Base-by-base conservation (phyloP, 2,797 vertebrate genomes). In the Setipinna tenuifilis region DNA sequence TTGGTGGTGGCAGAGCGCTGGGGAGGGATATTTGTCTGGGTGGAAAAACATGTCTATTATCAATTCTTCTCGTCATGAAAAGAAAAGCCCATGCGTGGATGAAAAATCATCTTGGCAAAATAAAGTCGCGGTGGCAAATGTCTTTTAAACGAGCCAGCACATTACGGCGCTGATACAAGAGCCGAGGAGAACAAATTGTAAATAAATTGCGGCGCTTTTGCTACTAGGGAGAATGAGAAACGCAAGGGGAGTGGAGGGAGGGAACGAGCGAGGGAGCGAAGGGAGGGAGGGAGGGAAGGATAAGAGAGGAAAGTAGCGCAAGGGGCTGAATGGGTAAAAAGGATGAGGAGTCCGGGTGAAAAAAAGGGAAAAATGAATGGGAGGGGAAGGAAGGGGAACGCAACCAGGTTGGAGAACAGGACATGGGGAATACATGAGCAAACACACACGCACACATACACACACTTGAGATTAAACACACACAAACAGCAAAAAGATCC, bases 101-200 rank as follows among this genome's bases (percentile, higher is more conserved):
- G 91, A 94, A 93, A 94, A 93, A 93, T 93, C 71, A 88, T 89
- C 12, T 88, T 88, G 87, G 87, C 17, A 85, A 90, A 86, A 89
- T 88, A 90, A 94, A 94, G 91, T 92, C 85, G 85, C 83, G 14
- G 85, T 91, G 90, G 93, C 91, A 95, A 95, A 95, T 95, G 91
- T 92, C 90, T 94, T 95, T 95, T 95, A 95, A 96, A 95, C 88
- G 93, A 95, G 93, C 87, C 87, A 90, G 82, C 90, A 93, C 93
- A 95, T 95, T 95, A 94, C 92, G 91, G 89, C 90, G 89, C 89
- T 91, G 93, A 93, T 93, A 91, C 90, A 92, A 91, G 91, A 93
- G 93, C 91, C 90, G 91, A 90, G 91, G 92, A 94, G 91, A 86
- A 94, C 90, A 94, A 95, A 95, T 93, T 94, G 91, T 90, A 93